Conservation (phyloP, 2,797 vertebrate genomes). For the Acanthurus tractus region DNA sequence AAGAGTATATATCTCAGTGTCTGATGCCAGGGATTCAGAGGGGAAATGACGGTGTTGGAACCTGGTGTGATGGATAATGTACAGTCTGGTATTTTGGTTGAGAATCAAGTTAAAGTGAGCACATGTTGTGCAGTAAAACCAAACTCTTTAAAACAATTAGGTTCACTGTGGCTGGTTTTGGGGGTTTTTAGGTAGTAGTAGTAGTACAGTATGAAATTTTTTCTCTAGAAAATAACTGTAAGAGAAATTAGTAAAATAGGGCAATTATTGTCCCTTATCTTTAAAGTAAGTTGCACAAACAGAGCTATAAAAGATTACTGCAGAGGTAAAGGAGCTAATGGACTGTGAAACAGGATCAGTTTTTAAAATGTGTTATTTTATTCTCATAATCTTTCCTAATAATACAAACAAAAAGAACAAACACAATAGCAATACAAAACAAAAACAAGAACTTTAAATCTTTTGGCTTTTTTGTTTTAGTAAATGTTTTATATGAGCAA, state of each 20-base stretch:
- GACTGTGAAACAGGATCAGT: conserved; percentile 1
- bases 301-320: neutral
- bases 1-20: conserved; percentile 66
- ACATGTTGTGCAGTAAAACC: neutral
- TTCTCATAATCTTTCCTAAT: conserved; percentile 13
- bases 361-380: conserved; percentile 20
- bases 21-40: conserved; percentile 72
- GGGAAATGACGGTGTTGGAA: conserved; percentile 64
- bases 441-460: neutral
- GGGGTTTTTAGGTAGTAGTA: neutral
- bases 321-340: neutral
- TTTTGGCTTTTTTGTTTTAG: neutral
- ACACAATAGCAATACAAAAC: too few relatives aligned
- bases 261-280: neutral
- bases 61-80: conserved; percentile 54
- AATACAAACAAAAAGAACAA: too few relatives aligned
- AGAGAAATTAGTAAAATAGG: neutral
- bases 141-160: neutral
- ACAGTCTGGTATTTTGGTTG: conserved; percentile 57
- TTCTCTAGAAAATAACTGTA: neutral
- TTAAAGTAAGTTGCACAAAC: neutral
- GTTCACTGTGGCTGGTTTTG: neutral
- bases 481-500: conserved; percentile 2
- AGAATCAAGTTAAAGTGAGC: conserved; percentile 33
- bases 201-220: neutral